Percentiles rank a stretch among this genome's conserved stretches.
Evolutionary conservation across 1,140 invertebrate species (phyloP).

Genomic region (Hypsibius dujardini): DNA sequence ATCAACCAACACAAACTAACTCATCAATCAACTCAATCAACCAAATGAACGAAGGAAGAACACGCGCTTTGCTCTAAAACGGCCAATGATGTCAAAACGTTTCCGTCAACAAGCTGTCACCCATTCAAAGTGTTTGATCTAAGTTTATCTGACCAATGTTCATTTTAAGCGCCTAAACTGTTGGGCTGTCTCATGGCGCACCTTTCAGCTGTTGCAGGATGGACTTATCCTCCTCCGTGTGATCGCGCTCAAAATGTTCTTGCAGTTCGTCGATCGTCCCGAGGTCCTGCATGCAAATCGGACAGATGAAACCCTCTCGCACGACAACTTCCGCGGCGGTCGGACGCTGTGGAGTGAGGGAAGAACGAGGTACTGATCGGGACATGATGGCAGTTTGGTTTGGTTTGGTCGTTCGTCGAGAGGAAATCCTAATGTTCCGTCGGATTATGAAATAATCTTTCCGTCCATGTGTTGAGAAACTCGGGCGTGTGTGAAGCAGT

Average conservation of each 20-base stretch:
- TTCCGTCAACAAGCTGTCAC: no score
- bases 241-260: slow-evolving; percentile 66
- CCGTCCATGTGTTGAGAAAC: neutral
- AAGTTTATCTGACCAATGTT: no score
- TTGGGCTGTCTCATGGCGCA: slow-evolving; percentile 25
- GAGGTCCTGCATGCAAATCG: slow-evolving; percentile 72
- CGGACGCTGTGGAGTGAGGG: neutral
- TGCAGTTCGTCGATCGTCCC: slow-evolving; percentile 60
- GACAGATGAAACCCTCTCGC: slow-evolving; percentile 77
- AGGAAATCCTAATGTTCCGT: neutral
- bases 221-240: slow-evolving; percentile 61
- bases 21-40: neutral
- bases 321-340: slow-evolving; percentile 39
- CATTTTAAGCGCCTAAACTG: no score
- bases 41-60: neutral
- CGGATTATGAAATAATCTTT: neutral
- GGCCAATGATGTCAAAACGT: no score
- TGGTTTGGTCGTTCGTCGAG: neutral
- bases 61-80: neutral
- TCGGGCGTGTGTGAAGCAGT: neutral
- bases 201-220: slow-evolving; percentile 74
- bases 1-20: no score
- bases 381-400: neutral
- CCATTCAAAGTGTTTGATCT: no score
- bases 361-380: no score